phyloP scores from a whole-genome alignment of 2,888 invertebrate genomes.

The Drosophila conformis region DNA sequence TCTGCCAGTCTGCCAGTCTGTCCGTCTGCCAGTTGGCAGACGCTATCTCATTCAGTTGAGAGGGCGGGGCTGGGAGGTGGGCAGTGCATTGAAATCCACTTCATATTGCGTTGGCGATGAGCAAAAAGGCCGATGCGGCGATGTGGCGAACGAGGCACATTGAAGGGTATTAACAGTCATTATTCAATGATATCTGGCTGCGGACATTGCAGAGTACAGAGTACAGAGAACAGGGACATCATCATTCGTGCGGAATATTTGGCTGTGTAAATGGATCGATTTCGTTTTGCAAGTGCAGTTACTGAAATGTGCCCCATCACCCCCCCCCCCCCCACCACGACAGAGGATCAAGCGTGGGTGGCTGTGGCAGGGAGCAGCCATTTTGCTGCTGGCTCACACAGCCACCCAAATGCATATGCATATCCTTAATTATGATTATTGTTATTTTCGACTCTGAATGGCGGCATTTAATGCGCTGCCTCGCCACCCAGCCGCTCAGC shows the following conservation, averaged over 20 bases:
- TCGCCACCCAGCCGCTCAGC: neutral
- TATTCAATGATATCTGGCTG: constrained; percentile 84
- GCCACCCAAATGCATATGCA: constrained; percentile 64
- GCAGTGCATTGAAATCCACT: constrained; percentile 79
- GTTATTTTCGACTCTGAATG: constrained; percentile 82
- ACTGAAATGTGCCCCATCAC: neutral
- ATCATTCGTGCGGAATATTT: constrained; percentile 74
- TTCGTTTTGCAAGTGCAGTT: constrained; percentile 42
- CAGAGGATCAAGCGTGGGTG: constrained; percentile 46
- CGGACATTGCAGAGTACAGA: constrained; percentile 72
- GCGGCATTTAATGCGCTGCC: constrained; percentile 77
- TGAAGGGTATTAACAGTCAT: constrained; percentile 84
- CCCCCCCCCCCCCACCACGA: neutral
- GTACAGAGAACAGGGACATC: constrained; percentile 71
- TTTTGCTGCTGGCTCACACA: constrained; percentile 38
- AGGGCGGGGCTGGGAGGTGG: constrained; percentile 33
- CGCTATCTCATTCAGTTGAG: constrained; percentile 53
- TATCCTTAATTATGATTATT: constrained; percentile 84
- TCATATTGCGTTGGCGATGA: constrained; percentile 55
- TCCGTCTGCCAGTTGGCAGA: constrained; percentile 19
- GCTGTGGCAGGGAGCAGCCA: constrained; percentile 30
- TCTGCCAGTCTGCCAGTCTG: neutral
- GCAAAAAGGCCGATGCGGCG: constrained; percentile 23
- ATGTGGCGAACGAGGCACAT: constrained; percentile 60
- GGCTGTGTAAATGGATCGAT: constrained; percentile 72